These are phyloP conservation scores for Phalangium opilio DNA, from an alignment of 2,888 invertebrate genomes.

Conservation along the genomic window DNA sequence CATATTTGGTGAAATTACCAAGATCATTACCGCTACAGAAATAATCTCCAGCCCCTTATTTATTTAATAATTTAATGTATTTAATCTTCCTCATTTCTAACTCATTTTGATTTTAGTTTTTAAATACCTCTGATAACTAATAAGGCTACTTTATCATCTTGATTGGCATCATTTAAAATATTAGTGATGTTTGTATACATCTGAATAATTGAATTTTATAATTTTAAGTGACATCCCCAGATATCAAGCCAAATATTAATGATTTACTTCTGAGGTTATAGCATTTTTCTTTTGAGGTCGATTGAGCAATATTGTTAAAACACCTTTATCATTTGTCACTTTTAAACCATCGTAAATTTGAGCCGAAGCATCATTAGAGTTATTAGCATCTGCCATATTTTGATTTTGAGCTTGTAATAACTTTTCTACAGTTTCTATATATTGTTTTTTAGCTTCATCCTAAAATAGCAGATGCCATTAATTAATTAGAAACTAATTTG, in stretches of 20 bases:
- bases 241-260: not conserved
- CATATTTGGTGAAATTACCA: conserved; percentile 31
- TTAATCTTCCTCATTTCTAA: conserved; percentile 1
- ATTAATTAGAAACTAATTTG: too few species aligned
- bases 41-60: conserved; percentile 52
- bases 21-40: conserved; percentile 75
- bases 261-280: conserved; percentile 37
- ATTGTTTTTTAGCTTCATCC: not conserved
- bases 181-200: conserved; percentile 51
- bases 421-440: not conserved
- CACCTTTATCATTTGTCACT: conserved; percentile 34
- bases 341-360: conserved; percentile 18
- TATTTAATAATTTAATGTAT: conserved; percentile 8
- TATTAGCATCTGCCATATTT: not conserved
- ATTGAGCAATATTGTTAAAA: conserved; percentile 50
- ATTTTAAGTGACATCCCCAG: conserved; percentile 1
- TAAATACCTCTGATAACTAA: conserved; percentile 53
- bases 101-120: too few species aligned
- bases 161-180: conserved; percentile 50
- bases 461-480: not conserved
- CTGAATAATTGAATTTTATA: conserved; percentile 22
- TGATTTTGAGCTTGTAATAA: not conserved
- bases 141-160: conserved; percentile 45
- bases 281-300: conserved; percentile 69
- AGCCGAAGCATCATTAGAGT: not conserved